Base-by-base conservation (phyloP, 1,140 invertebrate genomes). In the Sarcophaga bullata region DNA sequence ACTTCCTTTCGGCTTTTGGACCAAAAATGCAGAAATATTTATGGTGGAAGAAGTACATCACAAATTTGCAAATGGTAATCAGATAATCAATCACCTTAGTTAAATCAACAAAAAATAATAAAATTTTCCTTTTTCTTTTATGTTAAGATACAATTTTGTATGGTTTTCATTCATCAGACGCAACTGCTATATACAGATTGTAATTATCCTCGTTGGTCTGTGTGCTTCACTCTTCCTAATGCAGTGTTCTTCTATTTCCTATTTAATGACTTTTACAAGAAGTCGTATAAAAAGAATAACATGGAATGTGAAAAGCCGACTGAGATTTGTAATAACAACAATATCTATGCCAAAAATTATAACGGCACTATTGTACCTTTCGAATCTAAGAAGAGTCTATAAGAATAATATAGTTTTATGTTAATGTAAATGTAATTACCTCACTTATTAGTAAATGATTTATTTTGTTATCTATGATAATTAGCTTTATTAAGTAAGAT, bases 181-280 rank as follows among this genome's bases (percentile, higher is more conserved):
- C 96, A 97, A 88, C 90, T 97, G 52, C 88, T 97, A n/a, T 94
- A 96, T 91, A 94, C 95, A 86, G n/a, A 97, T 84, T 97, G 96
- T 89, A 94, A 94, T 7, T 98, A 96, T 87, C 96, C 96, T 3
- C 92, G 92, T 81, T 95, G 94, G 93, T 93, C 93, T 0, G n/a
- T 95, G 1, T 91, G 93, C 84, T 92, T 96, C 76, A 94, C 93
- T 15, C 90, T 96, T n/a, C 95, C 95, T 5, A 96, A 96, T 87
- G 94, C 94, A 13, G 93, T 95, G 13, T 95, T 96, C n/a, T 96
- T 96, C 91, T 96, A 95, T 94, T n/a, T 94, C 85, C 90, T 96
- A 25, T 96, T n/a, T 90, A 93, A 92, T 80, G 94, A 96, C 85
- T 96, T 96, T 90, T 96, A 96, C 86, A 93, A 93, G 82, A 95